Percentiles rank a stretch among this genome's conserved stretches.
Conservation (phyloP, 2,888 invertebrate species). For the Dicyrtoma fusca region DNA sequence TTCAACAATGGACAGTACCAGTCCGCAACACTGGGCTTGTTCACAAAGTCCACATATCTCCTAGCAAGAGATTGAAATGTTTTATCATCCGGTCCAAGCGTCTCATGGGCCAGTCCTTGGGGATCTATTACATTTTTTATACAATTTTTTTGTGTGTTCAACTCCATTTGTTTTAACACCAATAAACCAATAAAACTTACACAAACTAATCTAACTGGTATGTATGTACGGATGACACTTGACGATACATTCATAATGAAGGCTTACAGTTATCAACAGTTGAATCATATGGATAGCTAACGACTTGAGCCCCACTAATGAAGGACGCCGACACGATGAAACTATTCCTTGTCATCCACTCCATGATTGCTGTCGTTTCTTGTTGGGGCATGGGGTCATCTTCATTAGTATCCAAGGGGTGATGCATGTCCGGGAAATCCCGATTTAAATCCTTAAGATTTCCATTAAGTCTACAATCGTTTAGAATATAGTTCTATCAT, state of each 20-base stretch:
- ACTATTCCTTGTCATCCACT: constrained; percentile 47
- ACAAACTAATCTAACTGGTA: no score
- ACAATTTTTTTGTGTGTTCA: constrained; percentile 2
- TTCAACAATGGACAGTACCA: constrained; percentile 47
- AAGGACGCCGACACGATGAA: constrained; percentile 50
- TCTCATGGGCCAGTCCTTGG: constrained; percentile 36
- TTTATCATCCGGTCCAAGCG: constrained; percentile 46
- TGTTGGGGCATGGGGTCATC: constrained; percentile 10
- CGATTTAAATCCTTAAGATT: constrained; percentile 51
- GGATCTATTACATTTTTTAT: constrained; percentile 2
- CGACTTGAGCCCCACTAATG: constrained; percentile 46
- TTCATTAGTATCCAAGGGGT: constrained; percentile 22
- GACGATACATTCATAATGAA: no score
- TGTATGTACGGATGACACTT: no score
- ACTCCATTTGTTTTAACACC: no score
- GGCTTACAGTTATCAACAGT: constrained; percentile 37
- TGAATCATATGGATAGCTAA: constrained; percentile 49
- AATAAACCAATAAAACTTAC: no score
- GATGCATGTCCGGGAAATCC: constrained; percentile 50
- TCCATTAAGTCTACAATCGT: constrained; percentile 45
- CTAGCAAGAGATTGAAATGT: constrained; percentile 48
- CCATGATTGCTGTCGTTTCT: constrained; percentile 49
- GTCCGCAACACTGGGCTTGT: not conserved
- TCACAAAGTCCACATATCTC: constrained; percentile 41
- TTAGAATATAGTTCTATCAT: no score